A percentile compares a stretch with the other conserved stretches of the same genome.
Conservation (phyloP, 2,888 invertebrate genomes). For the Drosophila mimica region DNA sequence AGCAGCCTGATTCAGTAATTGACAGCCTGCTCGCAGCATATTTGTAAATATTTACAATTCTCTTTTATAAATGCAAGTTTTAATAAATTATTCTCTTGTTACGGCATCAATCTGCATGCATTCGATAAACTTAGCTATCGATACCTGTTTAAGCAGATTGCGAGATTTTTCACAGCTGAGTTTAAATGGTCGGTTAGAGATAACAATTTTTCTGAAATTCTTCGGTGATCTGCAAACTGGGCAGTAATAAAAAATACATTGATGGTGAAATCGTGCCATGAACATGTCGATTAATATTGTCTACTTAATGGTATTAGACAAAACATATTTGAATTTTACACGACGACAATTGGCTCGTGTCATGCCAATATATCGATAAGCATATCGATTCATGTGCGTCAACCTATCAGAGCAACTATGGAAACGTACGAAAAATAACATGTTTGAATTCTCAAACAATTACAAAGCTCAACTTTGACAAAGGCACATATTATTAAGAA, state of each 20-base stretch:
- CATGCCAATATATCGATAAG: not conserved
- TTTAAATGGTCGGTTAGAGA: no score
- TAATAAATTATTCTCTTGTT: slow-evolving; percentile 27
- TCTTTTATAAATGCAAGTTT: slow-evolving; percentile 20
- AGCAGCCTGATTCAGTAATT: slow-evolving; percentile 63
- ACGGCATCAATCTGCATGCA: slow-evolving; percentile 46
- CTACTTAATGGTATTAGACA: no score
- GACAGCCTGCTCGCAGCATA: slow-evolving; percentile 73
- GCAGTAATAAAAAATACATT: no score
- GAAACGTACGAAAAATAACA: slow-evolving; percentile 29
- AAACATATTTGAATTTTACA: no score
- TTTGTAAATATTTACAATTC: slow-evolving; percentile 8
- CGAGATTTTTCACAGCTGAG: no score
- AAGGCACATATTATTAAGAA: not conserved
- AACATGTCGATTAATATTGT: no score
- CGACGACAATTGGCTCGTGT: not conserved
- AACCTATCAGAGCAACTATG: slow-evolving; percentile 29
- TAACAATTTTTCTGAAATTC: no score
- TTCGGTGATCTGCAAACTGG: no score
- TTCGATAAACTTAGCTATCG: slow-evolving; percentile 32
- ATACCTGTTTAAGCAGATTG: slow-evolving; percentile 1
- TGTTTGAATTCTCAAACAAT: slow-evolving; percentile 17
- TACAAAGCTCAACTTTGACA: slow-evolving; percentile 12
- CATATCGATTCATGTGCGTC: slow-evolving; percentile 1
- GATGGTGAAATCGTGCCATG: no score